Base-by-base conservation (phyloP, 2,797 vertebrate species). In the Hypotaenidia okinawae region DNA sequence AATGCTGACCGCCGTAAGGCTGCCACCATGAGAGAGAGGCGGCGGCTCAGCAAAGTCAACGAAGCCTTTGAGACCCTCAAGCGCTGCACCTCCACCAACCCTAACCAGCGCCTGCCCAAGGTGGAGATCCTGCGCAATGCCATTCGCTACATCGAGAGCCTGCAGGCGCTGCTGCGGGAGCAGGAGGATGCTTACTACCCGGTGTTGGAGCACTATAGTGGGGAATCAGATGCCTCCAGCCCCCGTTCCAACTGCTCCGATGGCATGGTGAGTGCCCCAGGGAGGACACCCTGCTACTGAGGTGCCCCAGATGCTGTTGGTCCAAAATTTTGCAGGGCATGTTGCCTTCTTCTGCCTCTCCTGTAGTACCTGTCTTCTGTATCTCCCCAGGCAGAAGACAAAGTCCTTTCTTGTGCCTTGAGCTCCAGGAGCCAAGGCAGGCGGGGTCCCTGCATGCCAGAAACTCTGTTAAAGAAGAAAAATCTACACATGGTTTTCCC, bases 61-160 rank as follows among this genome's bases (percentile, higher is more conserved):
- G 99, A 99, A 93, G 99, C 99, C 51, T 99, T 99, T 69, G 99
- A 99, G 97, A 99, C 98, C n/a, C 98, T 99, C 92, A 99, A 99
- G 97, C 98, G 99, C 73, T 99, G 99, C 98, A 99, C 99, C 11
- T 98, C 98, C 51, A 98, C 98, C 89, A 99, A 99, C 96, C 99
- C 99, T 47, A 99, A 99, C 98, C 99, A 99, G 98, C 96, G 99
- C 94, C 98, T 99, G 93, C 99, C 99, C 94, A 99, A 99, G 81
- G 99, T 99, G 97, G 99, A 99, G 98, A 99, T 99, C 97, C 98
- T 99, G 89, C 98, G 99, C 92, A 99, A 99, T 32, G 99, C 99
- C 97, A 99, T 99, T 97, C 98, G 99, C 95, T 99, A 99, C 97
- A 99, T 99, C 33, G 99, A 99, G 97, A 99, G 99, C 66, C 98